Conservation (phyloP, 1,140 invertebrate species). For the Drosophila pallidifrons region DNA sequence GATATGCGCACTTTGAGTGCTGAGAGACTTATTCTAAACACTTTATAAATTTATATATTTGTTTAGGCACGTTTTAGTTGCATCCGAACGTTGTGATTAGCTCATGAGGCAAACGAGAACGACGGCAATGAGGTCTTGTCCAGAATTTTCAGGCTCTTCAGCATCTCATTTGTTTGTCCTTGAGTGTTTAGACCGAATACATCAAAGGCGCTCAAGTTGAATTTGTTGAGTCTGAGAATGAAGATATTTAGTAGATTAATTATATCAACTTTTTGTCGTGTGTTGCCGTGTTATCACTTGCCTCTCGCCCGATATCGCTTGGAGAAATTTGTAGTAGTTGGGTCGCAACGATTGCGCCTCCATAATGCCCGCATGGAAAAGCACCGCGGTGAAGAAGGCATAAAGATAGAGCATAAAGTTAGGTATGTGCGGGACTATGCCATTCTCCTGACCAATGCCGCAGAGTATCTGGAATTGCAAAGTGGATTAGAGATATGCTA, state of each 20-base stretch:
- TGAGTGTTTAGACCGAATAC: conserved; percentile 86
- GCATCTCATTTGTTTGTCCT: conserved; percentile 85
- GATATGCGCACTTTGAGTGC: conserved; percentile 50
- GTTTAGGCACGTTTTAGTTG: conserved; percentile 28
- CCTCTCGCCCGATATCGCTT: conserved; percentile 91
- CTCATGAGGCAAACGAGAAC: conserved; percentile 65
- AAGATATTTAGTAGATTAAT: conserved; percentile 5
- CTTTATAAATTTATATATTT: conserved; percentile 9
- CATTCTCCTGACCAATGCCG: conserved; percentile 86
- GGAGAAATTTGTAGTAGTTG: conserved; percentile 94
- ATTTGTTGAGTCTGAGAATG: conserved; percentile 62
- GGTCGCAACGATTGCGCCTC: conserved; percentile 92
- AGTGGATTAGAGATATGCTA: background rate
- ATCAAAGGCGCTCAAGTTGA: conserved; percentile 86
- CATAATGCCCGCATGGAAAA: conserved; percentile 92
- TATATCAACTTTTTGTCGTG: no score
- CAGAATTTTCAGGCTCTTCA: conserved; percentile 70
- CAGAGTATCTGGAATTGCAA: conserved; percentile 86
- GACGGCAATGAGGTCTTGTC: conserved; percentile 60
- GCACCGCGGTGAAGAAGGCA: conserved; percentile 90
- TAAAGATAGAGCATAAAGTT: conserved; percentile 90
- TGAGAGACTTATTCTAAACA: conserved; percentile 32
- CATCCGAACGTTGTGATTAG: conserved; percentile 1
- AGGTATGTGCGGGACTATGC: conserved; percentile 87
- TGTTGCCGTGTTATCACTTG: conserved; percentile 3